phyloP scores from a whole-genome alignment of 2,888 invertebrate species.

The Seladonia tumulorum region DNA sequence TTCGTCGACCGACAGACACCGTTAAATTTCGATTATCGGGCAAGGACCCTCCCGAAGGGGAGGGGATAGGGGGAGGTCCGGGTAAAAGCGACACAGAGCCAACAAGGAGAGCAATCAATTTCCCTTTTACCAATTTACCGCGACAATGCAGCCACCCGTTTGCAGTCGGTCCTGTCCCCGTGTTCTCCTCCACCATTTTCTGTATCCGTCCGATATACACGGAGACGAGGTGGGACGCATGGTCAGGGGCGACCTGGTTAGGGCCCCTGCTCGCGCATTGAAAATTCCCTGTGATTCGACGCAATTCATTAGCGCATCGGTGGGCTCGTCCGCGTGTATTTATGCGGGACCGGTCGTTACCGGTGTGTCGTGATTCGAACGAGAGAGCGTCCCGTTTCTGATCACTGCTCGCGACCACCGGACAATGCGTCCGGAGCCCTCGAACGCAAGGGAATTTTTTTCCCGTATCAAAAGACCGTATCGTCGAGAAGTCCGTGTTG shows the following conservation, averaged over 20 bases:
- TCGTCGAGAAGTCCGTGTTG: background rate
- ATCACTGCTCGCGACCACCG: constrained; percentile 66
- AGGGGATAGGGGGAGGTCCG: background rate
- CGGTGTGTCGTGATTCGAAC: constrained; percentile 72
- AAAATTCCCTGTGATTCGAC: constrained; percentile 78
- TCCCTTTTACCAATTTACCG: constrained; percentile 71
- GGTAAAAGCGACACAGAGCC: constrained; percentile 36
- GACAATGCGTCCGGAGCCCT: background rate
- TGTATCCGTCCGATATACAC: constrained; percentile 8
- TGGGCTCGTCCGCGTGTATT: constrained; percentile 73
- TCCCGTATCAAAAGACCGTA: background rate
- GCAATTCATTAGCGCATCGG: constrained; percentile 77
- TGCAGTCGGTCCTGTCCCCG: constrained; percentile 1
- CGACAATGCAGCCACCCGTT: constrained; percentile 58
- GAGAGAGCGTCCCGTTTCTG: constrained; percentile 55
- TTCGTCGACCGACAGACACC: constrained; percentile 61
- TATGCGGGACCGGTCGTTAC: constrained; percentile 77
- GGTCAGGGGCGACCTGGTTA: background rate
- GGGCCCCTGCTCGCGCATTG: constrained; percentile 58
- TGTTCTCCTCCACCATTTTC: constrained; percentile 23
- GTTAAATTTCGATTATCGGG: constrained; percentile 75
- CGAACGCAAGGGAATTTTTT: background rate
- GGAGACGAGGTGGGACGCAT: constrained; percentile 1
- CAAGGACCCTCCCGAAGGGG: constrained; percentile 2
- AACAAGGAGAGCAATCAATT: constrained; percentile 71